Percentiles rank a stretch among this genome's conserved stretches.
phyloP scores from a whole-genome alignment of 2,797 vertebrate species.

The Onychomys arenicola region DNA sequence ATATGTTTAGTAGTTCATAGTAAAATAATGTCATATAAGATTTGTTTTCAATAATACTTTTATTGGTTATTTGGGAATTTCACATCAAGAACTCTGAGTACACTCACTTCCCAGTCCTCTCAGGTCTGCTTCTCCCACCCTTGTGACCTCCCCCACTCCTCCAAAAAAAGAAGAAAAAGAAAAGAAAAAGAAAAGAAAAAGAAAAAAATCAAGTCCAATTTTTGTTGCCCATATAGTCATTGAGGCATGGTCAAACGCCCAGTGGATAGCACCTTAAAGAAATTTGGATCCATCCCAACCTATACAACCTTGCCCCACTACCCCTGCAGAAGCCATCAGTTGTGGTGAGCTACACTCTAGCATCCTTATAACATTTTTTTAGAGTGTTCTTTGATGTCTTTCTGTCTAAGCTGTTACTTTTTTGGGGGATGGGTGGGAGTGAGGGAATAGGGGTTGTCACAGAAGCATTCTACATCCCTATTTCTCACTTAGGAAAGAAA shows the following conservation, averaged over 20 bases:
- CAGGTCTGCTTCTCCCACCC: background rate
- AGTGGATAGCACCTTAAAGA: background rate
- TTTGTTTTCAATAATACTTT: background rate
- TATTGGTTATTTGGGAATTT: background rate
- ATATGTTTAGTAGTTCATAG: background rate
- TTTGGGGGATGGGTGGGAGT: accelerated
- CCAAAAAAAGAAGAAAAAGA: background rate
- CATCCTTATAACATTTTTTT: background rate
- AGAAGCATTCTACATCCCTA: background rate
- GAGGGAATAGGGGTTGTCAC: background rate
- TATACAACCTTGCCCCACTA: background rate
- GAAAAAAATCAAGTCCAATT: background rate
- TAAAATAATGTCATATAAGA: background rate
- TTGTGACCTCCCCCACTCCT: background rate
- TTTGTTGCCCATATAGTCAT: background rate
- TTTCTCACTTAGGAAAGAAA: background rate
- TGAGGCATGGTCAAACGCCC: background rate
- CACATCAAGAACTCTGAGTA: background rate
- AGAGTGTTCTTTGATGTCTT: background rate
- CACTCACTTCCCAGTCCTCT: background rate
- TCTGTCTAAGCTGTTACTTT: background rate
- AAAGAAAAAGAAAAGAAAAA: background rate
- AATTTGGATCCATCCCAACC: background rate
- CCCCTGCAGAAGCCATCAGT: background rate
- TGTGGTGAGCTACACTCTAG: background rate